phyloP scores from a whole-genome alignment of 2,888 invertebrate genomes.

The Tipula confusa region DNA sequence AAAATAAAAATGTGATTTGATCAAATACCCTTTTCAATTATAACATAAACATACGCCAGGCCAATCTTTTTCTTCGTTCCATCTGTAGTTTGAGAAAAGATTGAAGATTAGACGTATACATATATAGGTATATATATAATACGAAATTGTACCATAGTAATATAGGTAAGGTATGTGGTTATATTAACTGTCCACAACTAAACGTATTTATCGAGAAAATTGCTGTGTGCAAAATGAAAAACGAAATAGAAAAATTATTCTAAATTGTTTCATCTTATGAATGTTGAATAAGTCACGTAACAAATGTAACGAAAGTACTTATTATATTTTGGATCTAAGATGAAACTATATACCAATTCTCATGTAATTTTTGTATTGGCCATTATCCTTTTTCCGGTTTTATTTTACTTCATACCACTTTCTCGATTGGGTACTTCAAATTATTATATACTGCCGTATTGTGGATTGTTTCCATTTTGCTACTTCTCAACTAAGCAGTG shows the following conservation, averaged over 20 bases:
- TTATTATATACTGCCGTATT: too few relatives aligned
- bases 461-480: too few relatives aligned
- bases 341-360: background rate
- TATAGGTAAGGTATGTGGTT: background rate
- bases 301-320: background rate
- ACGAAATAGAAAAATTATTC: background rate
- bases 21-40: background rate
- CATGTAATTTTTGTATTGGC: background rate
- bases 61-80: background rate
- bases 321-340: background rate
- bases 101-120: background rate
- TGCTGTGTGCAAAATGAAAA: background rate
- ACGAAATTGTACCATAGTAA: too few relatives aligned
- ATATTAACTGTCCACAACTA: background rate
- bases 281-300: constrained; percentile 3
- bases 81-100: background rate
- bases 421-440: background rate
- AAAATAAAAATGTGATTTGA: too few relatives aligned
- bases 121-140: background rate
- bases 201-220: background rate
- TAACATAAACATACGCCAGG: background rate
- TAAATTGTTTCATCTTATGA: constrained; percentile 16
- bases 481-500: too few relatives aligned
- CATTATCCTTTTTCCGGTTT: background rate
- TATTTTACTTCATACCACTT: background rate